These are phyloP conservation scores for Trypoxylon attenuatum DNA, from an alignment of 2,888 invertebrate genomes.

Conservation along the genomic window DNA sequence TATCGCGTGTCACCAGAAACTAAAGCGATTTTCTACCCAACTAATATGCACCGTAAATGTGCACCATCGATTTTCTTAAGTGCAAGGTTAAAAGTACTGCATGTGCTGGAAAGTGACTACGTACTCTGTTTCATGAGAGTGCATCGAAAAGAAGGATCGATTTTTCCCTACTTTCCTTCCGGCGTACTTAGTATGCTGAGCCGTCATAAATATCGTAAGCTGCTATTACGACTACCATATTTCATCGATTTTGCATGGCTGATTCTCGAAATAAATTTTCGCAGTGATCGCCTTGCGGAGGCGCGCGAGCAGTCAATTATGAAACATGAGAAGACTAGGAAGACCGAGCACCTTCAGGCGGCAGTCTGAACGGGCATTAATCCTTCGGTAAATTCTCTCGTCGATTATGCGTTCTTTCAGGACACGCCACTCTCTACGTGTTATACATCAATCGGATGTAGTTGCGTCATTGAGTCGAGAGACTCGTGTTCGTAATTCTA, in stretches of 20 bases:
- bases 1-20: constrained; percentile 30
- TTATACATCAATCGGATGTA: constrained; percentile 25
- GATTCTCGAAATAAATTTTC: constrained; percentile 25
- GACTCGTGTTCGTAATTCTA: no score
- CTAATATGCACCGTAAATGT: constrained; percentile 10
- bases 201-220: not conserved
- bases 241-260: constrained; percentile 11
- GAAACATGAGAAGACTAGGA: constrained; percentile 37
- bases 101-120: no score
- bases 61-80: constrained; percentile 30
- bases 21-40: constrained; percentile 27
- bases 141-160: no score
- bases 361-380: constrained; percentile 42
- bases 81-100: constrained; percentile 7
- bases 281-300: not conserved
- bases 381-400: constrained; percentile 31
- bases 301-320: constrained; percentile 33
- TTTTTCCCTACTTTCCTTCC: no score
- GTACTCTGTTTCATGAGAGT: no score
- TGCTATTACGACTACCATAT: constrained; percentile 6
- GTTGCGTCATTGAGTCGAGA: constrained; percentile 15
- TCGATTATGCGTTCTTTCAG: constrained; percentile 40
- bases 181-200: no score
- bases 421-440: constrained; percentile 39
- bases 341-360: constrained; percentile 36